Conservation (phyloP, 2,113 vertebrate species). For the Andinoacara biseriatus region DNA sequence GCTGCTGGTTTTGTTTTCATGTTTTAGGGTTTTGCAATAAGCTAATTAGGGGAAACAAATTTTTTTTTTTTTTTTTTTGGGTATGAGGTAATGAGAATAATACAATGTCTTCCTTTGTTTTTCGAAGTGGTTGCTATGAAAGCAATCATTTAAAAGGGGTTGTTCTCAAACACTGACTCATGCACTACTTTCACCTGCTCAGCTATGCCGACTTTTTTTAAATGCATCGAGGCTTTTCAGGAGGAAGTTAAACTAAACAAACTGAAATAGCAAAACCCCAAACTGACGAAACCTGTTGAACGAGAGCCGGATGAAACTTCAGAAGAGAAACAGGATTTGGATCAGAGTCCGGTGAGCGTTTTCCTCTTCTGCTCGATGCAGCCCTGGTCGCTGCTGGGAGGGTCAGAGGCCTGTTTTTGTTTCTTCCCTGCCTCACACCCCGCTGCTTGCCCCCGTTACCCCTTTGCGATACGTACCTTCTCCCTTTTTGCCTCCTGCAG, state of each 20-base stretch:
- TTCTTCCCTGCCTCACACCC: constrained; percentile 32
- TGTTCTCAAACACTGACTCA: constrained; percentile 20
- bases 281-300: constrained; percentile 70
- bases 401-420: constrained; percentile 65
- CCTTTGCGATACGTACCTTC: constrained; percentile 54
- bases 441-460: constrained; percentile 35
- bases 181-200: background rate
- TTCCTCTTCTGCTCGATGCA: constrained; percentile 9
- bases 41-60: constrained; percentile 11
- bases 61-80: constrained; percentile 9
- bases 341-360: background rate
- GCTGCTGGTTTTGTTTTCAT: constrained; percentile 25
- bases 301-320: constrained; percentile 45
- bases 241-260: constrained; percentile 37
- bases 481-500: constrained; percentile 31
- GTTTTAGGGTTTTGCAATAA: constrained; percentile 28
- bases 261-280: constrained; percentile 17
- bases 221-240: constrained; percentile 22
- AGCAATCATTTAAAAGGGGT: constrained; percentile 27
- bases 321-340: constrained; percentile 44
- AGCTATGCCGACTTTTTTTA: constrained; percentile 19
- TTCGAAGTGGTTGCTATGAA: constrained; percentile 28
- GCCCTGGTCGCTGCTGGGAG: constrained; percentile 48
- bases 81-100: constrained; percentile 31
- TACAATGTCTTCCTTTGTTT: constrained; percentile 23